Conservation (phyloP, 64 coral and sea anemone species). For the Montipora foliosa region DNA sequence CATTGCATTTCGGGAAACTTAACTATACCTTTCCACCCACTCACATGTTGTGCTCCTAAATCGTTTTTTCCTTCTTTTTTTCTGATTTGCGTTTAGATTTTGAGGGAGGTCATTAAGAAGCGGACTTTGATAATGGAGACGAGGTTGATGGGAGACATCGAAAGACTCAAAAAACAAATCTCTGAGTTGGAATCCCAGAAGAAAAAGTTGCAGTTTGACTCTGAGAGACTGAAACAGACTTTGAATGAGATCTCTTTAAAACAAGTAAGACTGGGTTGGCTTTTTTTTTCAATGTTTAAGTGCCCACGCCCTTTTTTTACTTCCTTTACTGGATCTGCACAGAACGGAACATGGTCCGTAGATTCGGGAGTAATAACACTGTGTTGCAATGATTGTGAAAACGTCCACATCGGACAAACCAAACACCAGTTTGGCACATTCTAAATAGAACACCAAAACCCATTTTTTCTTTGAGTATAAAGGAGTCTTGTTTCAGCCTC, state of each 20-base stretch:
- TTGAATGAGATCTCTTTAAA: slow-evolving; percentile 7
- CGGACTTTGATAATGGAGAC: slow-evolving; percentile 30
- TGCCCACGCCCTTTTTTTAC: too few relatives aligned
- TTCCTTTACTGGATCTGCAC: too few relatives aligned
- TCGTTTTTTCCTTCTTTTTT: neutral
- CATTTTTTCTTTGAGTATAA: too few relatives aligned
- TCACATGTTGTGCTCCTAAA: neutral
- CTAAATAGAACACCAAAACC: too few relatives aligned
- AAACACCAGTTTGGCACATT: too few relatives aligned
- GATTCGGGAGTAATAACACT: too few relatives aligned
- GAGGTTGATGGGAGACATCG: slow-evolving; percentile 34
- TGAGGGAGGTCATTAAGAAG: slow-evolving; percentile 66
- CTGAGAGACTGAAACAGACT: slow-evolving; percentile 7
- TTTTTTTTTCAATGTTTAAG: neutral
- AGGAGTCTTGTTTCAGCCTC: too few relatives aligned
- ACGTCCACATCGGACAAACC: too few relatives aligned
- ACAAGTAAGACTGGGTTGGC: neutral
- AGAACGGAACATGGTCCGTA: too few relatives aligned
- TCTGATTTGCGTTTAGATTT: slow-evolving; percentile 13
- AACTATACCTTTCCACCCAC: too few relatives aligned
- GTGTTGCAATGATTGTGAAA: too few relatives aligned
- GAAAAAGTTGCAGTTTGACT: slow-evolving; percentile 6
- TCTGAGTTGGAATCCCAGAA: slow-evolving; percentile 49
- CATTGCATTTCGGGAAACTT: too few relatives aligned
- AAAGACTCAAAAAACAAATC: slow-evolving; percentile 39